Percentiles rank a stretch among this genome's conserved stretches.
Evolutionary conservation across 30 jellyfish, hydroid and myxozoan genomes (phyloP).

Genomic region (Aurelia coerulea): DNA sequence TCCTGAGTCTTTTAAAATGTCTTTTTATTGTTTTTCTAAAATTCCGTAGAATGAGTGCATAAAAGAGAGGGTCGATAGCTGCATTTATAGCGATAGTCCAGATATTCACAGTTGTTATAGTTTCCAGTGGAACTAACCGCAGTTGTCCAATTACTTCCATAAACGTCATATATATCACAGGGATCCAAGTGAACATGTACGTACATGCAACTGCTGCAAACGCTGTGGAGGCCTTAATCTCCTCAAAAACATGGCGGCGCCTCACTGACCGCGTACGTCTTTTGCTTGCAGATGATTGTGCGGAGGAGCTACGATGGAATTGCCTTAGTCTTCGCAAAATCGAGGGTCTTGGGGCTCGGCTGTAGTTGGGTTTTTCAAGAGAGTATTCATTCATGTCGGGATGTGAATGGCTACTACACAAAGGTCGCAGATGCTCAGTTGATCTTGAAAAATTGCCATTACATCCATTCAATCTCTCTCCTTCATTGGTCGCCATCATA

Average conservation of each 20-base stretch:
- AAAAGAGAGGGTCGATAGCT: constrained; percentile 72
- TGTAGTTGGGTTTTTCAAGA: too few species aligned
- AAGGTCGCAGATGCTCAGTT: too few species aligned
- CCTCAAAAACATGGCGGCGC: constrained; percentile 50
- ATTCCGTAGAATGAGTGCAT: constrained; percentile 72
- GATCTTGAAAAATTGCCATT: neutral
- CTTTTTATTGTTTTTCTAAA: constrained; percentile 66
- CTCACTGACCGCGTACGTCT: constrained; percentile 33
- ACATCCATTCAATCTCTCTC: neutral
- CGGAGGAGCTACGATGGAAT: too few species aligned
- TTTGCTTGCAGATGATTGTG: neutral
- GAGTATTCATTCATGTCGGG: too few species aligned
- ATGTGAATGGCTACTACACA: too few species aligned
- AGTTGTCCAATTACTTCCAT: constrained; percentile 66
- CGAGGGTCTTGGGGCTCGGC: too few species aligned
- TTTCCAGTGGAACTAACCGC: constrained; percentile 43
- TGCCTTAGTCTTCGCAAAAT: too few species aligned
- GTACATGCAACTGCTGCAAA: constrained; percentile 87
- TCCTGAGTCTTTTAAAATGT: constrained; percentile 44
- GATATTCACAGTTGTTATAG: constrained; percentile 45
- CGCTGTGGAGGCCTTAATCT: constrained; percentile 78
- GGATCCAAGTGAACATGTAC: constrained; percentile 93
- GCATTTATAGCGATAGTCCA: constrained; percentile 83
- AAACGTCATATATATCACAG: constrained; percentile 78
- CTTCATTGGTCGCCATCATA: neutral